phyloP scores from a whole-genome alignment of 2,888 invertebrate genomes.

The Syrista parreyssii region DNA sequence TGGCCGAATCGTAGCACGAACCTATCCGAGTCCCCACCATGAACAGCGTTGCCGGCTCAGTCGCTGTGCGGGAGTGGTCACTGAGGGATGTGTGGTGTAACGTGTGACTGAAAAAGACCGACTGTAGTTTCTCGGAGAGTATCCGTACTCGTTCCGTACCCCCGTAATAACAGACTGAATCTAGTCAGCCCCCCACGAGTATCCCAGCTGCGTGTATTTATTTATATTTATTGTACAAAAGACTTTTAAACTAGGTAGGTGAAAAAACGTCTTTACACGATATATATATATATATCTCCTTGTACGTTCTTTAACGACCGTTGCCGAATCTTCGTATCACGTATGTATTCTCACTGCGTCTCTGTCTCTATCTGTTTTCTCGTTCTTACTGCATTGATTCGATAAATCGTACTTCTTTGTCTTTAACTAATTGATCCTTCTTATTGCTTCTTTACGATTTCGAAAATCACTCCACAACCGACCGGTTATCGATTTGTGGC shows the following conservation, averaged over 20 bases:
- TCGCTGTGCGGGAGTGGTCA: constrained; percentile 66
- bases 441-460: background rate
- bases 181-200: constrained; percentile 23
- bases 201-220: constrained; percentile 45
- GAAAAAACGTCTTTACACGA: background rate
- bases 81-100: constrained; percentile 62
- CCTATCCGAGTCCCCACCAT: constrained; percentile 51
- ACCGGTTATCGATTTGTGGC: constrained; percentile 38
- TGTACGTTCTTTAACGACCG: background rate
- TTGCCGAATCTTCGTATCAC: background rate
- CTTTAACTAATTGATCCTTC: too few relatives aligned
- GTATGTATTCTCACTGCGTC: background rate
- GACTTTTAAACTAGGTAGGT: constrained; percentile 58
- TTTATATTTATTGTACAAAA: constrained; percentile 62
- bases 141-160: constrained; percentile 23
- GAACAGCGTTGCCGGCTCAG: constrained; percentile 62
- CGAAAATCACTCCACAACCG: background rate
- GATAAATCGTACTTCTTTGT: too few relatives aligned
- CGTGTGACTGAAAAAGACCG: constrained; percentile 55
- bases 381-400: background rate
- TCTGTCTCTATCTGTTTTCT: background rate
- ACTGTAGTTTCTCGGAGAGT: constrained; percentile 43
- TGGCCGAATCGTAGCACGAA: constrained; percentile 53
- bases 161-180: constrained; percentile 18
- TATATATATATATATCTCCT: constrained; percentile 16